Percentiles rank a stretch among this genome's conserved stretches.
Conservation (phyloP, 2,797 vertebrate species). For the Pitangus sulphuratus region DNA sequence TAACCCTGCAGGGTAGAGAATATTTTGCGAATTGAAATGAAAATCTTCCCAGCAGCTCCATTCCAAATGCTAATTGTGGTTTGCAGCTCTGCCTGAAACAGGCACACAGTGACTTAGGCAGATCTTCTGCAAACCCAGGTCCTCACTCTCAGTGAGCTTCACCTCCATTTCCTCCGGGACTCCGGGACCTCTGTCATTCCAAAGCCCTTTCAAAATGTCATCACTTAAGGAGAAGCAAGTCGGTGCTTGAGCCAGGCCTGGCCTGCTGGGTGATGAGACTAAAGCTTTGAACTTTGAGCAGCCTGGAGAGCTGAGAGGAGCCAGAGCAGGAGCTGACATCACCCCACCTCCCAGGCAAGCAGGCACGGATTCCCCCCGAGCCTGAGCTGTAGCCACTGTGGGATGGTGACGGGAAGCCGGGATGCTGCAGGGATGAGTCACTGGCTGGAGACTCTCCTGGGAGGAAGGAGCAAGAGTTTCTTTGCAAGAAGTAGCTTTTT, state of each 20-base stretch:
- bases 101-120: not conserved
- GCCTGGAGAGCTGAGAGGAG: not conserved
- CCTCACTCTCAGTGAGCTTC: not conserved
- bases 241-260: not conserved
- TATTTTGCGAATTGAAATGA: not conserved
- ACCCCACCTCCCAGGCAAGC: not conserved
- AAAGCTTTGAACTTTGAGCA: not conserved
- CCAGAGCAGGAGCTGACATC: constrained; percentile 54
- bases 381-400: not conserved
- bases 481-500: constrained; percentile 17
- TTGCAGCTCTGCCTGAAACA: not conserved
- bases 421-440: constrained; percentile 40
- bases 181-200: not conserved
- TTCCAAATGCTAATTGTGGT: not conserved
- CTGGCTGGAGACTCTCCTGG: not conserved
- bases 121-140: not conserved
- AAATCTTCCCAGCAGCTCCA: not conserved
- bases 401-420: constrained; percentile 12
- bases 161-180: not conserved
- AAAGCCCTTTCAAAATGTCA: not conserved
- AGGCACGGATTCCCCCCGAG: constrained; percentile 4
- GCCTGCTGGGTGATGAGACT: not conserved
- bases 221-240: not conserved
- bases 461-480: constrained; percentile 51
- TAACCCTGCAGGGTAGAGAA: not conserved